A percentile compares a stretch with the other conserved stretches of the same genome.
Evolutionary conservation across 2,797 vertebrate genomes (phyloP).

Genomic region (Momotus momota): DNA sequence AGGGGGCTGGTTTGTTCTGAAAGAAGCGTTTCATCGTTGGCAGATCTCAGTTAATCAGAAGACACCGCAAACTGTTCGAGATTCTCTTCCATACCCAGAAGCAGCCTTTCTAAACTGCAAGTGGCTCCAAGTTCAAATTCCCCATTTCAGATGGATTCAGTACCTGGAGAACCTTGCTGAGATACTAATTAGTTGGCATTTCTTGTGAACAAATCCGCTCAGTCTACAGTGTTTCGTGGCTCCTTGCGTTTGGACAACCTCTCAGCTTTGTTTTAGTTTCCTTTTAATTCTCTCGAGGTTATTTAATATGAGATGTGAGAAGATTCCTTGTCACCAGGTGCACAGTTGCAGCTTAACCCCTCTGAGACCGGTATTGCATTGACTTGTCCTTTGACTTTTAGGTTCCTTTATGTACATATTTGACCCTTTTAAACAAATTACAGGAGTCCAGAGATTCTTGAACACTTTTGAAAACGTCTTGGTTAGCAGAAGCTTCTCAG

Average conservation of each 20-base stretch:
- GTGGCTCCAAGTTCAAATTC: not conserved
- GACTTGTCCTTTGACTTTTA: not conserved
- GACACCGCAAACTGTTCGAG: too few relatives aligned
- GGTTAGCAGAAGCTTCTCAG: not conserved
- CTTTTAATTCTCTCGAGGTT: not conserved
- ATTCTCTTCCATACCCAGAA: accelerated
- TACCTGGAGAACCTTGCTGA: not conserved
- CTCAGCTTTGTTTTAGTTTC: not conserved
- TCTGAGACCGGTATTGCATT: not conserved
- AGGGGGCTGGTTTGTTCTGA: not conserved
- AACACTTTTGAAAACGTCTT: not conserved
- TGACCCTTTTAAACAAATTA: not conserved
- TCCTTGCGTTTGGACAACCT: not conserved
- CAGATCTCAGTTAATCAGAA: accelerated
- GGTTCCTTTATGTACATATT: not conserved
- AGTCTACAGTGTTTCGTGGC: not conserved
- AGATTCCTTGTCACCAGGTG: not conserved
- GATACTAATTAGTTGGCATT: not conserved
- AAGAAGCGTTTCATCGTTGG: not conserved
- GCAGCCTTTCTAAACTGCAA: not conserved
- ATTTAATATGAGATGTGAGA: not conserved
- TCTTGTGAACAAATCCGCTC: not conserved
- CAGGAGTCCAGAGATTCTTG: not conserved
- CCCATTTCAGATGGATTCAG: not conserved
- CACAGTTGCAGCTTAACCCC: not conserved